Base-by-base conservation (phyloP, 1,140 invertebrate species). In the Scylla paramamosain region DNA sequence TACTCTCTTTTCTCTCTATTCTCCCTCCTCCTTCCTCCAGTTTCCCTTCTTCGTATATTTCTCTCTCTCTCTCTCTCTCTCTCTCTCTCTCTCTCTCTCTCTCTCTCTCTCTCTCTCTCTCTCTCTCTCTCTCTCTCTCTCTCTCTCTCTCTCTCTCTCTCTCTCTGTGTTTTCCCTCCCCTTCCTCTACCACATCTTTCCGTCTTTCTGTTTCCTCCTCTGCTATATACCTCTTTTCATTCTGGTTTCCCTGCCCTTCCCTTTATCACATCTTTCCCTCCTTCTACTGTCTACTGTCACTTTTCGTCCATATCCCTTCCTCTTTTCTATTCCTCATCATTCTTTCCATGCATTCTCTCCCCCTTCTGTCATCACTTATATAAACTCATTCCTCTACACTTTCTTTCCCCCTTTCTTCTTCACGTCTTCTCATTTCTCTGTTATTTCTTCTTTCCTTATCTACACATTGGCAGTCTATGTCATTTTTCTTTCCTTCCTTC, bases 51-150 rank as follows among this genome's bases (percentile, higher is more conserved):
- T 20, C 12, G 3, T 12, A 20, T 29, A n/a, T 32, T 32, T 20
- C 87, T 88, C 32, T 32, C 87, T 88, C 32, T 83, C 77, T 83
- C 77, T n/a, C 77, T 29, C 25, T 83, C 29, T 29, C 87, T 88
- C 87, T 29, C 20, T 32, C 87, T 32, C 87, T 20, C 20, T 20
- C 87, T 32, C 87, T 29, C 32, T 32, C n/a, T 88, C 87, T 39
- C 20, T 32, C 32, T 32, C 32, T 20, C 87, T 32, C n/a, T 32
- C 32, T 32, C 32, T 88, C 87, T 20, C 20, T 32, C 87, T 32
- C 39, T 39, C 39, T 39, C 39, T 39, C 39, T 39, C 39, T 39
- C 39, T 48, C 45, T 48, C 88, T 90, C n/a, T 45, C 45, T 48
- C 45, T 45, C 45, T 45, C 88, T 48, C 88, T 48, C 31, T 48